Base-by-base conservation (phyloP, 2,113 vertebrate genomes). In the Mormyrus iriodes region DNA sequence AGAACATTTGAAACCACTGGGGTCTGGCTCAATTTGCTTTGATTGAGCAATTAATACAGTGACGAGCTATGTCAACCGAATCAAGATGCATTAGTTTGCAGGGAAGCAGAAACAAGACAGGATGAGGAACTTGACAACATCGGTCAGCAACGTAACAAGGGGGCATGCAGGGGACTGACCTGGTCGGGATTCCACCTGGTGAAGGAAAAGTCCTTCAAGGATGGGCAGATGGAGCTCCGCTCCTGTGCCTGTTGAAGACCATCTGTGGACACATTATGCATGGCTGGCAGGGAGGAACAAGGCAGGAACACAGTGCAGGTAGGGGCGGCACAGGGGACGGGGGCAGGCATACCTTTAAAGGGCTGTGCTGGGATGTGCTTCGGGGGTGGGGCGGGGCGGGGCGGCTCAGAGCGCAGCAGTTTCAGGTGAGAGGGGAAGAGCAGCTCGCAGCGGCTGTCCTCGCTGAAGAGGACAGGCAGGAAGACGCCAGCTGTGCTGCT, bases 151-250 rank as follows among this genome's bases (percentile, higher is more conserved):
- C 3, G 19, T 65, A 9, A 44, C 44, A 3, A 10, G 35, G 44
- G 46, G 24, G 21, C 39, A 31, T 76, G 87, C 39, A 76, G 27
- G 53, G 35, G 19, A 42, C 92, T 92, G 89, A 99, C 98, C 97
- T 99, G 96, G 0, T 96, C 91, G 0, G 97, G 96, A 69, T 95
- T 96, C 97, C 97, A 97, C 42, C 96, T 93, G 0, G 96, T 97
- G 88, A 98, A 97, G 90, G 95, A 97, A 94, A 99, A 99, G 48
- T 97, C 96, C 3, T 96, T 94, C 93, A 99, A 93, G 0, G 98
- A 97, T 3, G 98, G 97, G 93, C 97, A 99, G 92, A 99, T 96
- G 89, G 90, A 94, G 49, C 91, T 94, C 55, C 97, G 96, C 82
- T 98, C 96, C 35, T 91, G 79, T 61, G 96, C 96, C 46, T 90